Percentiles rank a stretch among this genome's conserved stretches.
Conservation (phyloP, 1,140 invertebrate species). For the Pissodes strobi region DNA sequence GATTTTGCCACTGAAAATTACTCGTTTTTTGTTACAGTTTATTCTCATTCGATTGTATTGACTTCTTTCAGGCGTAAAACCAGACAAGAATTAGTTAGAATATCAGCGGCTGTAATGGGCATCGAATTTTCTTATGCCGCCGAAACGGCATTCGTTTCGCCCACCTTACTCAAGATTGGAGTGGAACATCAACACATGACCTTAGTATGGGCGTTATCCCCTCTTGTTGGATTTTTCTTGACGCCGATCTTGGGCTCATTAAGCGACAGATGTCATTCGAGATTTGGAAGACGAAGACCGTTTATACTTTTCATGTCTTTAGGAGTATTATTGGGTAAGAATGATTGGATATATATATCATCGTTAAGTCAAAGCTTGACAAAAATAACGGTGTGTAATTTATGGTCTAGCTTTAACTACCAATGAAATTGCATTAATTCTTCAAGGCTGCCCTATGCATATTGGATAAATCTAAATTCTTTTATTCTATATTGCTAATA, state of each 20-base stretch:
- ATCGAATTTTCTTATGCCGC: conserved; percentile 97
- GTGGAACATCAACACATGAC: conserved; percentile 91
- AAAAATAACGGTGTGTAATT: no score
- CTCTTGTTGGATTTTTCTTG: conserved; percentile 89
- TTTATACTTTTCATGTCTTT: conserved; percentile 89
- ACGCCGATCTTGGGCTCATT: conserved; percentile 90
- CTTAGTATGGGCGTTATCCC: conserved; percentile 91
- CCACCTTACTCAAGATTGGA: conserved; percentile 90
- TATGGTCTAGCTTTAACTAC: no score
- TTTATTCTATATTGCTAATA: no score
- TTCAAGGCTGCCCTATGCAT: no score
- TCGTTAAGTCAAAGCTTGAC: no score
- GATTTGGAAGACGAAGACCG: conserved; percentile 82
- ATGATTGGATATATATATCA: no score
- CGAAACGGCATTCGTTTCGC: conserved; percentile 95
- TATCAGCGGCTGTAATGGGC: conserved; percentile 94
- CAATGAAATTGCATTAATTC: no score
- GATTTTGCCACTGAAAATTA: no score
- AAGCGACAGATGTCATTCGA: conserved; percentile 83
- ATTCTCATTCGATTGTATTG: no score
- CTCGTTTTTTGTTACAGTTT: no score
- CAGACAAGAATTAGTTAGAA: conserved; percentile 77
- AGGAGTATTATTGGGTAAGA: conserved; percentile 82
- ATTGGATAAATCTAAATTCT: no score
- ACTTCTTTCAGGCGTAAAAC: conserved; percentile 76